Conservation (phyloP, 2,797 vertebrate genomes). For the Scyliorhinus canicula region DNA sequence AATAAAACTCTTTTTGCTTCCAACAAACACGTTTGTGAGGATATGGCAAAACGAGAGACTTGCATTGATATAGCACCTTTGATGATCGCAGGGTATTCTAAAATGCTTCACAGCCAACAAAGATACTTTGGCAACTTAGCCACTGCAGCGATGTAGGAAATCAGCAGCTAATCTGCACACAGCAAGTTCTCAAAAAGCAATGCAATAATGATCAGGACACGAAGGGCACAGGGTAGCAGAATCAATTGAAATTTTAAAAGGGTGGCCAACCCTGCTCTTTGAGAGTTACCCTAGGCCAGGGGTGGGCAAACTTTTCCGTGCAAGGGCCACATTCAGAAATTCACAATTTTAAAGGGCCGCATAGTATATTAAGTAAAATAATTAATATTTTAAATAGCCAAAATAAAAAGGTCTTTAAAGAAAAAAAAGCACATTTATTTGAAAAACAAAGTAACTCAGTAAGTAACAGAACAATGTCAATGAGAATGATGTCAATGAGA, state of each 20-base stretch:
- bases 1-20: not conserved
- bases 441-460: too few species aligned
- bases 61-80: not conserved
- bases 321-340: too few species aligned
- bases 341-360: too few species aligned
- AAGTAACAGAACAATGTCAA: too few species aligned
- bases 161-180: not conserved
- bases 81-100: not conserved
- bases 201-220: not conserved
- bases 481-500: too few species aligned
- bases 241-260: not conserved
- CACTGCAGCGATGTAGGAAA: not conserved
- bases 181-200: not conserved
- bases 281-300: too few species aligned
- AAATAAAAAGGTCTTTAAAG: too few species aligned
- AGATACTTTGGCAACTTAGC: not conserved
- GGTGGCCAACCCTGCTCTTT: not conserved
- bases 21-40: not conserved
- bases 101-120: not conserved
- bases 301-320: too few species aligned
- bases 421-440: too few species aligned
- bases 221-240: not conserved
- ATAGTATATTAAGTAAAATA: too few species aligned
- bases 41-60: not conserved
- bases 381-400: too few species aligned